Percentiles rank a stretch among this genome's conserved stretches.
These are phyloP conservation scores for Elaphurus davidianus DNA, from an alignment of 2,113 vertebrate genomes.

Conservation along the genomic window DNA sequence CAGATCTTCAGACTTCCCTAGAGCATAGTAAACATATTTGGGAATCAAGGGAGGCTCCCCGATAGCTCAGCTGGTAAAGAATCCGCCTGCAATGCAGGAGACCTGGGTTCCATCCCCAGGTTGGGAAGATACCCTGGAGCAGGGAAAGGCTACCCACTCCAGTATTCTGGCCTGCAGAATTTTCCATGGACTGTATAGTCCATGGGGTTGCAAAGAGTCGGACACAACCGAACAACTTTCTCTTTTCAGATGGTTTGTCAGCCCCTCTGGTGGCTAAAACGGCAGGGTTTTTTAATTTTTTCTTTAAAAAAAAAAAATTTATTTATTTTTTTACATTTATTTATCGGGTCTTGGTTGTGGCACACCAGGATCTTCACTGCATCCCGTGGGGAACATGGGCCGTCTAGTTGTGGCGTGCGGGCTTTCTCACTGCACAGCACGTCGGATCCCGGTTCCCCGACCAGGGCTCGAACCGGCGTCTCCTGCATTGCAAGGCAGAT, in stretches of 20 bases:
- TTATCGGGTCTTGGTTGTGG: neutral
- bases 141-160: neutral
- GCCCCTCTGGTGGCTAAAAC: neutral
- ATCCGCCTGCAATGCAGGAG: neutral
- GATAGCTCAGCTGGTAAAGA: neutral
- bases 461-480: rapidly evolving
- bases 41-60: neutral
- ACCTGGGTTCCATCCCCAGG: neutral
- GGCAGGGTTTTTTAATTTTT: neutral
- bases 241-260: neutral
- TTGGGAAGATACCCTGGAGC: neutral
- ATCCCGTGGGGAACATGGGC: rapidly evolving
- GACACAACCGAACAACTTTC: rapidly evolving
- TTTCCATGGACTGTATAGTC: neutral
- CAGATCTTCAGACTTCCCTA: neutral
- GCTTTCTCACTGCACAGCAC: neutral
- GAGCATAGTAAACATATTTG: neutral
- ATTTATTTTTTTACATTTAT: neutral
- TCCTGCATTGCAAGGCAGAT: neutral
- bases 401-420: neutral
- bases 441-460: neutral
- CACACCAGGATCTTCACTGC: neutral
- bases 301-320: too few species aligned
- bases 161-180: neutral
- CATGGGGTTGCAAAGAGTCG: rapidly evolving